These are phyloP conservation scores for Ichneumoninae sp. DNA, from an alignment of 2,888 invertebrate species.

Conservation along the genomic window DNA sequence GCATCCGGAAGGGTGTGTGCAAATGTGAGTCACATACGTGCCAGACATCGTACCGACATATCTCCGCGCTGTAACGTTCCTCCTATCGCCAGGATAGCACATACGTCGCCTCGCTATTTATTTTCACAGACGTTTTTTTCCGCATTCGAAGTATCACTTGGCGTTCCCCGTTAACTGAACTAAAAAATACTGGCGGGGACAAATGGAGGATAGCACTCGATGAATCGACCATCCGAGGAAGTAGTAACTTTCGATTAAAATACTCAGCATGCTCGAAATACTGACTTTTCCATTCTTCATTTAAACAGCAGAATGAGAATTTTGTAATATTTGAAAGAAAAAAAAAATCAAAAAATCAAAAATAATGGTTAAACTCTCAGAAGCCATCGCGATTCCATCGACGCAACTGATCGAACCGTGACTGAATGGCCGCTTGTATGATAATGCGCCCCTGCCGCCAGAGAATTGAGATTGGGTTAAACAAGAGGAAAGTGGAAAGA, in stretches of 20 bases:
- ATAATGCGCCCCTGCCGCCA: neutral
- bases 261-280: neutral
- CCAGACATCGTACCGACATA: conserved; percentile 64
- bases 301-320: too few species aligned
- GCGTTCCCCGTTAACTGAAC: conserved; percentile 23
- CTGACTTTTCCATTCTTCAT: too few species aligned
- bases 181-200: neutral
- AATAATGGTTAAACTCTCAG: neutral
- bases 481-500: conserved; percentile 13
- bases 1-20: conserved; percentile 45
- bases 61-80: conserved; percentile 55
- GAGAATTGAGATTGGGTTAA: neutral
- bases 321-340: too few species aligned
- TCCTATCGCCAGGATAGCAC: conserved; percentile 31
- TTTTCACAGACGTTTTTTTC: conserved; percentile 45
- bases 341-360: too few species aligned
- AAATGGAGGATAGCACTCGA: neutral
- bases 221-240: neutral
- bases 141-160: conserved; percentile 22
- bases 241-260: neutral
- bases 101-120: conserved; percentile 46
- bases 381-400: neutral
- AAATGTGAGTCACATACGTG: conserved; percentile 63
- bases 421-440: neutral
- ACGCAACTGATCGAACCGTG: neutral